Base-by-base conservation (phyloP, 2,797 vertebrate genomes). In the Lycodopsis pacificus region DNA sequence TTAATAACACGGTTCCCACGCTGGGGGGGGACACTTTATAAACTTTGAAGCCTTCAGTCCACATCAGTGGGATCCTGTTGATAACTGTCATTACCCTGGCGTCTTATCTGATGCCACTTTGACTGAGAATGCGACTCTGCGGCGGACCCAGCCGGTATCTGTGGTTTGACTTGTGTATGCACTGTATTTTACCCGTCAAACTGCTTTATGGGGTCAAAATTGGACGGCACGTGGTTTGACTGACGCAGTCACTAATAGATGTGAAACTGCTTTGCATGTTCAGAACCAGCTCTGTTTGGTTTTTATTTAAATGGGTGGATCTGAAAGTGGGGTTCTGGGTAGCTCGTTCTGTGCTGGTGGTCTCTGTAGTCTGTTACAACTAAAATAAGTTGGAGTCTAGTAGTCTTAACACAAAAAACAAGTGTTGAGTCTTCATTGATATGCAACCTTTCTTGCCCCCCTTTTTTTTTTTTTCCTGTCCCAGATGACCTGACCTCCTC, bases 401-500 rank as follows among this genome's bases (percentile, higher is more conserved):
- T 56, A 9, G 32, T 36, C 64, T 59, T 22, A 9, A 36, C 8
- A 34, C 57, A 59, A 53, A 20, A 36, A 12, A 32, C 30, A 32
- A 32, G 30, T 5, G 30, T 15, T 25, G 17, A 30, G 5, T 11
- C 36, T 42, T 25, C 54, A 40, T 30, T 56, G 22, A 68, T 54
- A 27, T 30, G 17, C 17, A 70, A 40, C 19, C 40, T 42, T 44
- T 63, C 38, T 44, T 63, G 0, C 25, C 25, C 25, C 4, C 3
- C 0, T 20, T 2, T 7, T 51, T 20, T 20, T 2, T 7, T 51
- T 20, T 40, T 69, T 58, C 77, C 53, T 74, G 53, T 79, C 74
- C 32, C 80, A 97, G 97, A 96, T n/a, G 97, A 98, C 0, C 88
- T 96, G 3, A 82, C 95, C 67, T 86, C 95, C 0, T 91, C 96